Evolutionary conservation across 2,888 invertebrate species (phyloP).

Genomic region (Capitulum mitella): DNA sequence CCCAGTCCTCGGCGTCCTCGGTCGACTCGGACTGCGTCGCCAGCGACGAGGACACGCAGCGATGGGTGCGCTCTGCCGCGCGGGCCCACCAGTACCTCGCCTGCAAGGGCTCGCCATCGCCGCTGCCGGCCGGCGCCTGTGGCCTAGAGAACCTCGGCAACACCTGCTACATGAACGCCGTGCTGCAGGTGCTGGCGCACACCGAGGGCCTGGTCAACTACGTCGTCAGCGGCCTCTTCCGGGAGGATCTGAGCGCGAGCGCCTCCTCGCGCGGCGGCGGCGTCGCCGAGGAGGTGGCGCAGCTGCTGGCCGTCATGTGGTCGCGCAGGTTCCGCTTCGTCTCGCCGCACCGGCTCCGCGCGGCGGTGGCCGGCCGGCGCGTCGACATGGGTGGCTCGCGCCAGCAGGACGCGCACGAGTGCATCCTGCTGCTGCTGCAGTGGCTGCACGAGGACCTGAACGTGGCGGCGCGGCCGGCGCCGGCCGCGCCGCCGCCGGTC

Average conservation of each 20-base stretch:
- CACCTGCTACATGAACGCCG: slow-evolving; percentile 10
- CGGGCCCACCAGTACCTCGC: background rate
- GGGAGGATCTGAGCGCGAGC: slow-evolving; percentile 32
- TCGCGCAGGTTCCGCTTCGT: background rate
- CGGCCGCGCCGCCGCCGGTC: background rate
- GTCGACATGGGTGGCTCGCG: background rate
- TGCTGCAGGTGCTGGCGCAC: background rate
- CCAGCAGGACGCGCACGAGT: slow-evolving; percentile 42
- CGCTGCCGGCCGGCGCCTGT: background rate
- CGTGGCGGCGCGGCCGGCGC: slow-evolving; percentile 48
- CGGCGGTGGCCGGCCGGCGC: background rate
- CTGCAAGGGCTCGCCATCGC: background rate
- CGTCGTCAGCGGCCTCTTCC: slow-evolving; percentile 17
- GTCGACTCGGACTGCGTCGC: background rate
- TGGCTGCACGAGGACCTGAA: slow-evolving; percentile 80
- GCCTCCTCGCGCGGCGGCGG: slow-evolving; percentile 32
- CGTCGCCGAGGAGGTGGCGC: slow-evolving; percentile 32
- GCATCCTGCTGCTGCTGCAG: slow-evolving; percentile 77
- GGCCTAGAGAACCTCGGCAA: slow-evolving; percentile 2
- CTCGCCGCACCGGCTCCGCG: background rate
- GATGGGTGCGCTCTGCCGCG: background rate
- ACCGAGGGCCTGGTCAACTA: background rate
- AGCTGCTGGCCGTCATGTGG: background rate
- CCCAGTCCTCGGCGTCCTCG: background rate
- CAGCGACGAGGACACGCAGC: background rate